Conservation (phyloP, 2,113 vertebrate species). For the Thunnus thynnus region DNA sequence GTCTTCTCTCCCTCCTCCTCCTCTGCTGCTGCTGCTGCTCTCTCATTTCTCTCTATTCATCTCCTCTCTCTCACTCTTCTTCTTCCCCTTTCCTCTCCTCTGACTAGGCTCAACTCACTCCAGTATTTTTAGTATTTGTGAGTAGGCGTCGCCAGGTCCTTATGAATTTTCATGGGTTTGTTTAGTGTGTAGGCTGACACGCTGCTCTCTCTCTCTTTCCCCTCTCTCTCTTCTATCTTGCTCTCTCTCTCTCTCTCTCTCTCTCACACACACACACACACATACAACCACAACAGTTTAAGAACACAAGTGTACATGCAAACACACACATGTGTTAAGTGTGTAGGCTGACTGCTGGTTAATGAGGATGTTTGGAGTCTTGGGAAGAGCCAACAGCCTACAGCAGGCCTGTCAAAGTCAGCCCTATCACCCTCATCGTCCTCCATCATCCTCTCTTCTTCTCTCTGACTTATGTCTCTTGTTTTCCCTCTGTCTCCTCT, state of each 20-base stretch:
- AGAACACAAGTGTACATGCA: constrained; percentile 62
- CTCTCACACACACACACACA: constrained; percentile 32
- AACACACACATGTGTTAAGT: constrained; percentile 67
- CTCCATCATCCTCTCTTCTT: constrained; percentile 52
- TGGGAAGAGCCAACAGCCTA: constrained; percentile 72
- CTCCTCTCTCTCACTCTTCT: constrained; percentile 58
- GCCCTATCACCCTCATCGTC: constrained; percentile 55
- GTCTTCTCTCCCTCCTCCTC: constrained; percentile 68
- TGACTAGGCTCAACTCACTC: constrained; percentile 80
- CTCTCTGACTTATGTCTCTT: constrained; percentile 42
- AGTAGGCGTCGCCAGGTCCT: constrained; percentile 82
- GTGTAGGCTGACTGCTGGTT: constrained; percentile 76
- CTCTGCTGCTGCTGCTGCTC: constrained; percentile 59
- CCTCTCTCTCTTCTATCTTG: constrained; percentile 3
- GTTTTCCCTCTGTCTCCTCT: constrained; percentile 51
- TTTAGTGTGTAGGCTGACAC: constrained; percentile 82
- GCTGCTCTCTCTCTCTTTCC: constrained; percentile 51
- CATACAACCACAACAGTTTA: constrained; percentile 63
- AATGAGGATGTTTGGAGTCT: constrained; percentile 78
- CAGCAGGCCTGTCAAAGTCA: constrained; percentile 73
- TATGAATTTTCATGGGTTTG: constrained; percentile 86
- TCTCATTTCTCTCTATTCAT: constrained; percentile 75
- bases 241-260: not conserved
- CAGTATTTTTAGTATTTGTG: constrained; percentile 83
- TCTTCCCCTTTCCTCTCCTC: constrained; percentile 70